phyloP scores from a whole-genome alignment of 2,797 vertebrate genomes.

The Columba guinea region DNA sequence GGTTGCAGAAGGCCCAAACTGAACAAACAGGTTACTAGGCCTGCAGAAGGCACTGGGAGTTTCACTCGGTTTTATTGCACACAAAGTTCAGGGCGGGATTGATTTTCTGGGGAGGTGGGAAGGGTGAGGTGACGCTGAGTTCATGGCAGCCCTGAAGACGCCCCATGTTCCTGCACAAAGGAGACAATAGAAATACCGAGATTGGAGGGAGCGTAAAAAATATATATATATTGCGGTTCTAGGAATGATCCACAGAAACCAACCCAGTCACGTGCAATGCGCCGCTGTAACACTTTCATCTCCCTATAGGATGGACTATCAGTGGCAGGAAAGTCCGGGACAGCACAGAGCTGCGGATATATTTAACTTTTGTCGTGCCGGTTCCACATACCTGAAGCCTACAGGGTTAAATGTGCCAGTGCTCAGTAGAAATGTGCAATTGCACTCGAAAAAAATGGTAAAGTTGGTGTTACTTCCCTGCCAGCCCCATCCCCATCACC shows the following conservation, averaged over 20 bases:
- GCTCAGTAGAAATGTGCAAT: not conserved
- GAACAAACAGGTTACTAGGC: conserved; percentile 51
- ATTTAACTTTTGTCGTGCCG: not conserved
- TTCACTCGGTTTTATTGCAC: not conserved
- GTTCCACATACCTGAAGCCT: rapidly evolving
- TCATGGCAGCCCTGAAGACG: rapidly evolving
- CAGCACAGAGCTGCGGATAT: not conserved
- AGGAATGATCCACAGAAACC: not conserved
- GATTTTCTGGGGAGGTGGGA: not conserved
- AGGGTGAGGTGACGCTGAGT: not conserved
- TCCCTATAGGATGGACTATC: not conserved
- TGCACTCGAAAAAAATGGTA: not conserved
- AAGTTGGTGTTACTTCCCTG: rapidly evolving
- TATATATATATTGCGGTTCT: not conserved
- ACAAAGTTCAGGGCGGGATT: conserved; percentile 32
- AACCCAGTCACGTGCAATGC: not conserved
- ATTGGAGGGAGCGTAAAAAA: not conserved
- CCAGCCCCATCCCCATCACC: not conserved
- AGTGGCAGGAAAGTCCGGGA: not conserved
- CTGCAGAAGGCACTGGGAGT: not conserved
- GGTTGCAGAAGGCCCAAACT: conserved; percentile 35
- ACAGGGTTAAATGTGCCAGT: not conserved
- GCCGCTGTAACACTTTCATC: not conserved
- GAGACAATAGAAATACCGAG: not conserved
- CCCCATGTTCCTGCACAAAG: not conserved